Evolutionary conservation across 1,140 invertebrate species (phyloP), one percentile per base, ranked within the genome.

Genomic region (Leptinotarsa undecemlineata): DNA sequence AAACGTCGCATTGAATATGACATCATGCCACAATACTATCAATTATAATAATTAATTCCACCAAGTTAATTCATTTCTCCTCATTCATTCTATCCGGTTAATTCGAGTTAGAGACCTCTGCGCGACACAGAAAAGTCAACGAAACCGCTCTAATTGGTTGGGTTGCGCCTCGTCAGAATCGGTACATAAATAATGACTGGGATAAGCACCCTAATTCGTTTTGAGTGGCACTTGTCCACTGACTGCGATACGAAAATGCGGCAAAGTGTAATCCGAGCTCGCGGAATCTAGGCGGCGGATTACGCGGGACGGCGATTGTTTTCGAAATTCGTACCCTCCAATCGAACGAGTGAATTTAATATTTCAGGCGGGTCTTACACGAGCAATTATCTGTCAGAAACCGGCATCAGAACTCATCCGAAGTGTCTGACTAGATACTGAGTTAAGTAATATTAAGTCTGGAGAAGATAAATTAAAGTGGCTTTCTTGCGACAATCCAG

Each of bases 401-500:
- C 51, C 51, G 51, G 51, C 51, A 57, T 57, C 51, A 57, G 33
- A 42, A 57, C 51, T 57, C 51, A 57, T 57, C 51, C 51, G 51
- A 57, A n/a, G 51, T 57, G 51, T 17, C 51, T 17, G 4, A 57
- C 51, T 57, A 17, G 51, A 57, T 42, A 42, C 15, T 57, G 3
- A 57, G 51, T 17, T 57, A 57, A 57, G 51, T 57, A 57, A 57
- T 57, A 57, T 57, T 8, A 17, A 57, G 51, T n/a, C 51, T 57
- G 51, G 51, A 17, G 14, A 8, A 57, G 51, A 57, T 57, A 57
- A 57, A 57, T 57, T 19, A 8, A 15, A 19, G 15, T 57, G 17
- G 51, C 17, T 57, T 57, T 19, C 64, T 48, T 51, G 48, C 26
- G 72, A 57, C 63, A 57, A 61, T 74, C 48, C 64, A 20, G 64